Base-by-base conservation (phyloP, 2,797 vertebrate species). In the Spheniscus humboldti region DNA sequence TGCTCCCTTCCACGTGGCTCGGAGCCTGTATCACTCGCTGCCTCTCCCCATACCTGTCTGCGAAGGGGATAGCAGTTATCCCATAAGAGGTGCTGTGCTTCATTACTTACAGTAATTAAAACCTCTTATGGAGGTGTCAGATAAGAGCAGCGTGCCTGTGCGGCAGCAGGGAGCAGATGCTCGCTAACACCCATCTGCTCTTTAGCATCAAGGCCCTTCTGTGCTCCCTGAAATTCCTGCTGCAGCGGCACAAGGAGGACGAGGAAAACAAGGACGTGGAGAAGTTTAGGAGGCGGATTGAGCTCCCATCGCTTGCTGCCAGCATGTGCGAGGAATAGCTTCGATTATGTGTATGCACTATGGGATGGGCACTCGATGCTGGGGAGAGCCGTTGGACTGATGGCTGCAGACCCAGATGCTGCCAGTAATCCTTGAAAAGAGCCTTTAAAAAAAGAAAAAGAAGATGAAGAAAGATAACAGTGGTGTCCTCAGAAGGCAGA, bases 31-130 rank as follows among this genome's bases (percentile, higher is more conserved):
- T 86, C 41, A 0, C 43, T 27, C 4, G 6, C 55, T 53, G 66
- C 82, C 82, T 67, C n/a, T 77, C 50, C 72, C 88, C 0, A 2
- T 35, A 64, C 90, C 94, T 62, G 66, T 9, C 82, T 79, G 88
- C 0, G 3, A 6, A 53, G 57, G 60, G 74, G 60, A 27, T 35
- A 59, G 27, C 63, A 13, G 24, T 57, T 37, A 33, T 86, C 93
- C 95, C 79, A 2, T 9, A 5, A 37, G 86, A 82, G 67, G 25
- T 15, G 91, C 91, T 24, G 91, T 53, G 82, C 91, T 90, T 96
- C 95, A 96, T 97, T 96, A 73, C 50, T 52, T 43, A 2, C 6
- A 9, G 50, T 92, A 95, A 96, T 94, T 96, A 94, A 90, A 93
- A 13, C 55, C 94, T 78, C 53, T 79, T 13, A 7, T 1, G 82